These are phyloP conservation scores for Leucophora obtusa DNA, from an alignment of 2,888 invertebrate genomes.

Conservation along the genomic window DNA sequence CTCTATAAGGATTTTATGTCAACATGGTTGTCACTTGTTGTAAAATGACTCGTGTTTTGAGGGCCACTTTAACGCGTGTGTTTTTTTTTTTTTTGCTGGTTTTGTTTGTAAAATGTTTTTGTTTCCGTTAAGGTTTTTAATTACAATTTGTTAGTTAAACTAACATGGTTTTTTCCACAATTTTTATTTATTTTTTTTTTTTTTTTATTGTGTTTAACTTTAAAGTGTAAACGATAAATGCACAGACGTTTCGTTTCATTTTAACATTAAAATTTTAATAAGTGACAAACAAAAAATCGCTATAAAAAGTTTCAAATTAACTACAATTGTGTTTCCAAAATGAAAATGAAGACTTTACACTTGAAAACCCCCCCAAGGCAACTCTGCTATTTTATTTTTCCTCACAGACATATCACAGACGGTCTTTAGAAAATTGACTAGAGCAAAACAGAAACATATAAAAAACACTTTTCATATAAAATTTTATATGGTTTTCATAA, in stretches of 20 bases:
- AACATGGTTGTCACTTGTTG: conserved; percentile 32
- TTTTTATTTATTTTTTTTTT: background rate
- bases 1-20: conserved; percentile 42
- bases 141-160: conserved; percentile 45
- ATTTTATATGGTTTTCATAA: background rate
- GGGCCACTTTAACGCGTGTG: conserved; percentile 38
- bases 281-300: background rate
- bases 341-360: conserved; percentile 29
- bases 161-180: background rate
- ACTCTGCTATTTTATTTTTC: conserved; percentile 1
- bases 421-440: conserved; percentile 35
- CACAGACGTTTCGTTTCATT: background rate
- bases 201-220: conserved; percentile 24
- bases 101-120: background rate
- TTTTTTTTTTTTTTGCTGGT: background rate
- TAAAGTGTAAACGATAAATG: conserved; percentile 43
- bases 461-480: conserved; percentile 40
- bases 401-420: background rate
- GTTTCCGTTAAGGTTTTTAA: conserved; percentile 39
- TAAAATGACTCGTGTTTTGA: conserved; percentile 6
- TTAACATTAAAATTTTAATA: background rate
- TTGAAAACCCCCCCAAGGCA: conserved; percentile 19
- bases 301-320: conserved; percentile 13
- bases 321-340: conserved; percentile 15
- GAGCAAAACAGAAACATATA: conserved; percentile 21